Percentiles rank a stretch among this genome's conserved stretches.
phyloP scores from a whole-genome alignment of 2,888 invertebrate genomes.

The Acanthosepion lycidas region DNA sequence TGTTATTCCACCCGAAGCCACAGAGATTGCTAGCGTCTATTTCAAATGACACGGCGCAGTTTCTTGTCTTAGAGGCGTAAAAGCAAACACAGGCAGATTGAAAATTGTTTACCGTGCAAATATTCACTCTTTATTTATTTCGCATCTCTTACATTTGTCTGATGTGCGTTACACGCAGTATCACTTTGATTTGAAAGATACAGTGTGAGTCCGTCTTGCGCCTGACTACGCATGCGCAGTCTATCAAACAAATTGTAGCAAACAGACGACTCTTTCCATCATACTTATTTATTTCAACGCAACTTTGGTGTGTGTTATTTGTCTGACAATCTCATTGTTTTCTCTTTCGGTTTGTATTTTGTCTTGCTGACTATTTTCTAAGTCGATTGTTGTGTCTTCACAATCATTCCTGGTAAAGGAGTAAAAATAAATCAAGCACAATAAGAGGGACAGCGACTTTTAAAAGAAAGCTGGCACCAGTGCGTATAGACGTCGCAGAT shows the following conservation, averaged over 20 bases:
- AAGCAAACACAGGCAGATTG: background rate
- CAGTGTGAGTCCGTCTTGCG: background rate
- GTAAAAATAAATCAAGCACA: too few species aligned
- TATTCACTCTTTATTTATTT: background rate
- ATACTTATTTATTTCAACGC: background rate
- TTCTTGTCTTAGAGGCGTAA: too few species aligned
- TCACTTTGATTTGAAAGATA: background rate
- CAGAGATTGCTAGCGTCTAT: background rate
- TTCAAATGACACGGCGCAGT: too few species aligned
- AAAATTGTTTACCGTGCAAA: background rate
- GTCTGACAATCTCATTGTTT: background rate
- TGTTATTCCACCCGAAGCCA: background rate
- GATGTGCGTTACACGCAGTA: background rate
- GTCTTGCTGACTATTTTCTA: too few species aligned
- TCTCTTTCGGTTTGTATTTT: too few species aligned
- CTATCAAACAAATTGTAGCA: background rate
- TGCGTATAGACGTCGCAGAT: too few species aligned
- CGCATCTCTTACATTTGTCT: background rate
- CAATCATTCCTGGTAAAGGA: too few species aligned
- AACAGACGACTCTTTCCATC: background rate
- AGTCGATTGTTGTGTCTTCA: too few species aligned
- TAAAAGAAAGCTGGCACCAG: too few species aligned
- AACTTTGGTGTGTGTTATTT: background rate
- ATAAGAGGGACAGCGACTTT: too few species aligned
- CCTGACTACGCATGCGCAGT: background rate